These are phyloP conservation scores for Malacoraja senta DNA, from an alignment of 2,797 vertebrate genomes.

Conservation along the genomic window DNA sequence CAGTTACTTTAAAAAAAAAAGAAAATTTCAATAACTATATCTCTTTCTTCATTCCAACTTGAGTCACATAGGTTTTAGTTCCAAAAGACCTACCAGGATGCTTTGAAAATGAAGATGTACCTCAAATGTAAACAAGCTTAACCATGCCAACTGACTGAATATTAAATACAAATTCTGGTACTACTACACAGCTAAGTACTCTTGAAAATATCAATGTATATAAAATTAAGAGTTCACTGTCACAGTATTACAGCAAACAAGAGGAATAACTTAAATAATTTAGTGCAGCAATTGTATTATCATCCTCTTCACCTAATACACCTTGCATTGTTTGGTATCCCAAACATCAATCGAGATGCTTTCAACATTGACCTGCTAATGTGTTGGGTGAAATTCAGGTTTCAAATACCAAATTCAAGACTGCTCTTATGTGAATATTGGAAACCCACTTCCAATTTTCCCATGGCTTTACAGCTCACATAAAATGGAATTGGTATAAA, in stretches of 20 bases:
- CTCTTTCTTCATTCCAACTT: not conserved
- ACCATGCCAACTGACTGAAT: not conserved
- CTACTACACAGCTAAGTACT: not conserved
- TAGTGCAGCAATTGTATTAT: not conserved
- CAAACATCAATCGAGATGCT: not conserved
- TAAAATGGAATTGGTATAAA: not conserved
- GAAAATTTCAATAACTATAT: not conserved
- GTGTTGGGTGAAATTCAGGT: not conserved
- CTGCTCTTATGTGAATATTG: not conserved
- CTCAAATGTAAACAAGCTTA: not conserved
- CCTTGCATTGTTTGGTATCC: not conserved
- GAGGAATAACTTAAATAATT: not conserved
- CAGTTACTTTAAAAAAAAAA: not conserved
- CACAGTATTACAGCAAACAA: not conserved
- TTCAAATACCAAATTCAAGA: not conserved
- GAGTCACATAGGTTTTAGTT: not conserved
- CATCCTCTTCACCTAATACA: not conserved
- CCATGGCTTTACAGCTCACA: not conserved
- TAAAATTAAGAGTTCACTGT: not conserved
- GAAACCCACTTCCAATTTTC: not conserved
- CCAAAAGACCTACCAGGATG: not conserved
- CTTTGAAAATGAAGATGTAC: not conserved
- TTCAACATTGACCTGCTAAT: not conserved
- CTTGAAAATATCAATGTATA: not conserved
- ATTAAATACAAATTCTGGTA: not conserved